Conservation (phyloP, 2,113 vertebrate genomes). For the Emydura subglobosa region DNA sequence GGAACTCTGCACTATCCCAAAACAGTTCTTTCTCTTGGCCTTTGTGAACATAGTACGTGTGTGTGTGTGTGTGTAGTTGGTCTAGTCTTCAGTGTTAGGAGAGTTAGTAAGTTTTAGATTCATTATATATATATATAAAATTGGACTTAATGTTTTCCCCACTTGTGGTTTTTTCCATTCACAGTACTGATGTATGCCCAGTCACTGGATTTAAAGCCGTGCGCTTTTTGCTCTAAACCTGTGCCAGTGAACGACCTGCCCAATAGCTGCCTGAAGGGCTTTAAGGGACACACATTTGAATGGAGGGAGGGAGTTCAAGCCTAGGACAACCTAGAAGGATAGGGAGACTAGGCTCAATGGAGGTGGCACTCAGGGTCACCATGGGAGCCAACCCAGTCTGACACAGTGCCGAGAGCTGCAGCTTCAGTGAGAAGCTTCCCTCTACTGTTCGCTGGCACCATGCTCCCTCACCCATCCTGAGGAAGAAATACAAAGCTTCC, state of each 20-base stretch:
- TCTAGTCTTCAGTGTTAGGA: background rate
- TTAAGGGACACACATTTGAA: background rate
- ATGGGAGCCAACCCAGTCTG: no score
- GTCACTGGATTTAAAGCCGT: background rate
- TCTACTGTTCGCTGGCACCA: no score
- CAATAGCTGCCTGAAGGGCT: background rate
- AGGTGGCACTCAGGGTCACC: no score
- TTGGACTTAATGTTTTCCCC: background rate
- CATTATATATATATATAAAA: no score
- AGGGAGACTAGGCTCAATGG: no score
- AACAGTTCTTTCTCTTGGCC: background rate
- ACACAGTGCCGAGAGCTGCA: no score
- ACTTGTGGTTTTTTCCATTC: background rate
- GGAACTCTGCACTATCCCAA: background rate
- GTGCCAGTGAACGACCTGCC: background rate
- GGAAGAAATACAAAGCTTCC: no score
- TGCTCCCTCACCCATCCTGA: no score
- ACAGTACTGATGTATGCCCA: background rate
- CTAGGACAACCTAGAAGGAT: background rate
- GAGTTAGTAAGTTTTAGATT: no score
- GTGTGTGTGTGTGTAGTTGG: no score
- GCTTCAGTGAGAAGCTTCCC: no score
- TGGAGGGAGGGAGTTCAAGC: background rate
- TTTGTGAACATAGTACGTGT: no score
- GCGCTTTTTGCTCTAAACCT: background rate